Conservation (phyloP, 2,888 invertebrate genomes). For the Heliconius ethilla region DNA sequence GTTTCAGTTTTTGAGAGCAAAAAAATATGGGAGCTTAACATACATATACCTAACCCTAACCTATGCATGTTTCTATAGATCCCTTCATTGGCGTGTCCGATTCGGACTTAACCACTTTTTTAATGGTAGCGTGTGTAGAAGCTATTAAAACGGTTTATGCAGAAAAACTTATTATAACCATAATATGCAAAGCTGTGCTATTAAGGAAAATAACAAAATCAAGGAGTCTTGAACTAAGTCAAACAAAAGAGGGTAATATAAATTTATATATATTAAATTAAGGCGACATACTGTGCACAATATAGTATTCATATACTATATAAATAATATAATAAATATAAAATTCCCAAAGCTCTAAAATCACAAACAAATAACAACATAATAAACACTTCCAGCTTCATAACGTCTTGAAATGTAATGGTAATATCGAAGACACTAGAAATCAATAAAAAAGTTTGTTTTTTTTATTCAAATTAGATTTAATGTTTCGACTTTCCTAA, state of each 20-base stretch:
- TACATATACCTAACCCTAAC: neutral
- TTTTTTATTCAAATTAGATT: too few species aligned
- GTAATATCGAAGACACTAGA: neutral
- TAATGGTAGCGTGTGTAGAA: constrained; percentile 9
- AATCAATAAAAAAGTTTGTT: neutral
- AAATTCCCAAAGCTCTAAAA: too few species aligned
- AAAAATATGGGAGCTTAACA: neutral
- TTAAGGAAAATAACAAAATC: neutral
- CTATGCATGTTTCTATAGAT: neutral
- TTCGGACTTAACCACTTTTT: constrained; percentile 1
- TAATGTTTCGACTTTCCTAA: too few species aligned
- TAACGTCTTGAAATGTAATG: neutral
- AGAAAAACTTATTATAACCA: neutral
- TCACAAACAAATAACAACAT: too few species aligned
- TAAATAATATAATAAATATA: too few species aligned
- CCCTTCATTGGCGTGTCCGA: neutral
- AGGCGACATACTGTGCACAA: too few species aligned
- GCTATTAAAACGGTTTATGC: constrained; percentile 1
- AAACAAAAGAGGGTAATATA: too few species aligned
- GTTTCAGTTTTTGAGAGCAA: too few species aligned
- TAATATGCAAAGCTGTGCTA: constrained; percentile 3
- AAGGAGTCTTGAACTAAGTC: too few species aligned
- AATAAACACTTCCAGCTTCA: neutral
- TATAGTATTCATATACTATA: too few species aligned
- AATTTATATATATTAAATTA: too few species aligned